Evolutionary conservation across 2,888 invertebrate genomes (phyloP), one percentile per base, ranked within the genome.

Genomic region (Brassicogethes aeneus): DNA sequence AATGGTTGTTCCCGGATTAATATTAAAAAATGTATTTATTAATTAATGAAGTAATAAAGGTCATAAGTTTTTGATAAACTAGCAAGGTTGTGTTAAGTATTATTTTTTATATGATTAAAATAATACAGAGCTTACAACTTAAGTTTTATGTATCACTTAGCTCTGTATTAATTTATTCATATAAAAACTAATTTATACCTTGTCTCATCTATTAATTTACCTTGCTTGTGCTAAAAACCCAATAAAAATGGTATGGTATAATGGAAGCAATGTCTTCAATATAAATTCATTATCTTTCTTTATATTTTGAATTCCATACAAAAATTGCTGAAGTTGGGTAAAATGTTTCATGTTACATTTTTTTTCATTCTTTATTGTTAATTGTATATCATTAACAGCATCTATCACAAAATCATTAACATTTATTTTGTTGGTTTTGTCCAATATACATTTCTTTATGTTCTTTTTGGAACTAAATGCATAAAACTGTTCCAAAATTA

Each of bases 401-500:
- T 32, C 14, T 32, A 12, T 32, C 5, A 12, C 14, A 12, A 32
- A 17, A 10, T 36, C n/a, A 17, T 3, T 17, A 12, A 36, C 12
- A 36, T 36, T 36, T 17, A 36, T 12, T 30, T 53, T 47, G 10
- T 36, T 48, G n/a, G 57, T 36, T 34, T 54, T 37, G 29, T 52
- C 54, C 38, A 49, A 54, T 30, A 57, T 17, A 42, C 50, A 55
- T 40, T 57, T 59, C 39, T 50, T 54, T 17, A 56, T 29, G 15
- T 46, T 46, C 41, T 55, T 57, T 40, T 53, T 56, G 15, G 41
- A 35, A 44, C 41, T 47, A 36, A 45, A 54, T 34, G 35, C 47
- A 3, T 50, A 48, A 37, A 57, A 56, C 40, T 53, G 46, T 35
- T 55, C 47, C 34, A 58, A 47, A 15, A 58, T 17, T 10, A 53